phyloP scores from a whole-genome alignment of 1,140 invertebrate species.

The Bicyclus anynana region DNA sequence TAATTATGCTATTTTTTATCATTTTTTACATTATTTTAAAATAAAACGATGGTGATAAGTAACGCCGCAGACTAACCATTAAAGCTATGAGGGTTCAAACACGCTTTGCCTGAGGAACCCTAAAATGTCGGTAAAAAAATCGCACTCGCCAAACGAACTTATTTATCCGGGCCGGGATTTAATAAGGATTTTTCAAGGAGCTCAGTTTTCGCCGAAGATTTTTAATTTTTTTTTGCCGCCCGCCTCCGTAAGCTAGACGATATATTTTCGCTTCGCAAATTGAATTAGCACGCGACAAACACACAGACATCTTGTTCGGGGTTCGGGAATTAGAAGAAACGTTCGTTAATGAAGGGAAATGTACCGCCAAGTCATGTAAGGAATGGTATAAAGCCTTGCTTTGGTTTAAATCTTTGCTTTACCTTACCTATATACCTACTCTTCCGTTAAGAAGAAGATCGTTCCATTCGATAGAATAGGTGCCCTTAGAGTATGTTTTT shows the following conservation, averaged over 20 bases:
- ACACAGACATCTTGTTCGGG: constrained; percentile 20
- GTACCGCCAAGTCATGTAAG: not conserved
- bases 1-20: no score
- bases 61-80: no score
- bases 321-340: constrained; percentile 19
- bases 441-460: no score
- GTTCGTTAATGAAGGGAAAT: not conserved
- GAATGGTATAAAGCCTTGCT: not conserved
- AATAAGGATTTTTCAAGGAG: constrained; percentile 72
- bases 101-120: constrained; percentile 13
- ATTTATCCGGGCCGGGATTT: constrained; percentile 69
- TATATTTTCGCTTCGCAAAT: constrained; percentile 57
- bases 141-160: constrained; percentile 67
- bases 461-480: no score
- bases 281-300: constrained; percentile 56
- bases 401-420: no score
- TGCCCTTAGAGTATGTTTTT: no score
- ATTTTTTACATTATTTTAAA: no score
- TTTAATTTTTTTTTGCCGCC: constrained; percentile 44
- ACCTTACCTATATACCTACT: no score
- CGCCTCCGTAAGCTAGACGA: constrained; percentile 51
- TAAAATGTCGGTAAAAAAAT: constrained; percentile 38
- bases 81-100: no score
- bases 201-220: constrained; percentile 53
- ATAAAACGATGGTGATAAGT: no score